Conservation (phyloP, 2,797 vertebrate species). For the Cyprinella venusta region DNA sequence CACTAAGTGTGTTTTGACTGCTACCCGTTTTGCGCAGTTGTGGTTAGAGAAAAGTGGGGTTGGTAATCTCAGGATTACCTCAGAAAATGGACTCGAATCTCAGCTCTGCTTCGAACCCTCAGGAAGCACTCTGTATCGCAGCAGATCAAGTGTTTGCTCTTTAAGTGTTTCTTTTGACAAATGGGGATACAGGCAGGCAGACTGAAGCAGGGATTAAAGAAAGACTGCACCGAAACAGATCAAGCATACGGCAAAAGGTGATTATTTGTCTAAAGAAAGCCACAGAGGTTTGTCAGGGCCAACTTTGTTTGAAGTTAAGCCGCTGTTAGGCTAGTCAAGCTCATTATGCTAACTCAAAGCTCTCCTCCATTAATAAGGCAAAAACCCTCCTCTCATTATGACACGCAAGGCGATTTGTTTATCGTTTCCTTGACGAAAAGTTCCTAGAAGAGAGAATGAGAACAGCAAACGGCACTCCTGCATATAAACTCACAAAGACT, state of each 20-base stretch:
- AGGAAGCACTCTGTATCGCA: conserved; percentile 10
- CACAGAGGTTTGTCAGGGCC: conserved; percentile 74
- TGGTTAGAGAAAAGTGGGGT: conserved; percentile 20
- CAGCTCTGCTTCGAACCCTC: not conserved
- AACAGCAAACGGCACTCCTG: not conserved
- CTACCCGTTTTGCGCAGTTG: not conserved
- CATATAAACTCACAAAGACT: not conserved
- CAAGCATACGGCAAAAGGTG: conserved; percentile 72
- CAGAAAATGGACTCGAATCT: not conserved
- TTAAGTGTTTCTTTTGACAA: conserved; percentile 75
- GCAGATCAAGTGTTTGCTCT: conserved; percentile 66
- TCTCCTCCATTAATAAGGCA: conserved; percentile 72
- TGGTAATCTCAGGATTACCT: conserved; percentile 23
- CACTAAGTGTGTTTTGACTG: not conserved
- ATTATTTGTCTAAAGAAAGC: conserved; percentile 78
- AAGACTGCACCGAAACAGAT: conserved; percentile 72
- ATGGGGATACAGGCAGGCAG: conserved; percentile 64
- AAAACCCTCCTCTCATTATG: conserved; percentile 75
- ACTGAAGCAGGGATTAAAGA: conserved; percentile 65
- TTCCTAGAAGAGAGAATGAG: not conserved
- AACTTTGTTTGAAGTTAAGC: conserved; percentile 78
- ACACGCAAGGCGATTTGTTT: conserved; percentile 61
- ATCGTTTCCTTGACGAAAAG: not conserved
- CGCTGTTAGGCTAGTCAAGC: conserved; percentile 77
- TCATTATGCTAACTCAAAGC: conserved; percentile 69